phyloP scores from a whole-genome alignment of 2,797 vertebrate species.

The Danio albolineatus region DNA sequence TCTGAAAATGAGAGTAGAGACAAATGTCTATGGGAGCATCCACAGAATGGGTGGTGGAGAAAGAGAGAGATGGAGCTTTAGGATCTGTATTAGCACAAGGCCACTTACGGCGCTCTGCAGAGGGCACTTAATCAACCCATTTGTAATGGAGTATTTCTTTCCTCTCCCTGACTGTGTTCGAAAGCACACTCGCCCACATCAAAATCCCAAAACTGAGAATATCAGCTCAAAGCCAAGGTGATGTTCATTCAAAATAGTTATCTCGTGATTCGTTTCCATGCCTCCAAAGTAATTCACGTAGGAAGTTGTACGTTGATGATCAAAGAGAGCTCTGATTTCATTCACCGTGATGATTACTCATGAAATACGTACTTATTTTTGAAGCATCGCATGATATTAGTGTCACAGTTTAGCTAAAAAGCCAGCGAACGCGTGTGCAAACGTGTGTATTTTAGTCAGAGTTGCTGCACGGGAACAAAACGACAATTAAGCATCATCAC shows the following conservation, averaged over 20 bases:
- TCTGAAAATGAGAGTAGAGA: conserved; percentile 72
- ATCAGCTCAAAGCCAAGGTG: conserved; percentile 59
- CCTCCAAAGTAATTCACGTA: conserved; percentile 1
- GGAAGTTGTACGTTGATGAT: conserved; percentile 41
- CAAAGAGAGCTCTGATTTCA: conserved; percentile 23
- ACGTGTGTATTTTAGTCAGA: conserved; percentile 22
- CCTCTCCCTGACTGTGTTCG: conserved; percentile 63
- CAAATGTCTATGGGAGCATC: conserved; percentile 74
- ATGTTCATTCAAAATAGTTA: conserved; percentile 53
- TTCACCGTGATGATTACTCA: conserved; percentile 28
- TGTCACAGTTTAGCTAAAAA: conserved; percentile 39
- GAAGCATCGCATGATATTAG: conserved; percentile 22
- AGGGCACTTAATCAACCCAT: conserved; percentile 78
- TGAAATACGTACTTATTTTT: conserved; percentile 24
- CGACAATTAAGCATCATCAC: conserved; percentile 41
- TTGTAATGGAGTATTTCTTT: conserved; percentile 76
- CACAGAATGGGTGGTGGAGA: conserved; percentile 61
- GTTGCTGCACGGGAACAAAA: conserved; percentile 36
- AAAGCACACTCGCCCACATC: conserved; percentile 65
- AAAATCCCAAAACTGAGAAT: conserved; percentile 61
- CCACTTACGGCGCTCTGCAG: conserved; percentile 74
- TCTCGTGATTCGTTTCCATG: conserved; percentile 15
- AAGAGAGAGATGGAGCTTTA: conserved; percentile 59
- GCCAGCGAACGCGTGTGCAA: conserved; percentile 1
- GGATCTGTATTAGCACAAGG: conserved; percentile 74